These are phyloP conservation scores for Brachyhypopomus gauderio DNA, from an alignment of 2,113 vertebrate genomes.

Conservation along the genomic window DNA sequence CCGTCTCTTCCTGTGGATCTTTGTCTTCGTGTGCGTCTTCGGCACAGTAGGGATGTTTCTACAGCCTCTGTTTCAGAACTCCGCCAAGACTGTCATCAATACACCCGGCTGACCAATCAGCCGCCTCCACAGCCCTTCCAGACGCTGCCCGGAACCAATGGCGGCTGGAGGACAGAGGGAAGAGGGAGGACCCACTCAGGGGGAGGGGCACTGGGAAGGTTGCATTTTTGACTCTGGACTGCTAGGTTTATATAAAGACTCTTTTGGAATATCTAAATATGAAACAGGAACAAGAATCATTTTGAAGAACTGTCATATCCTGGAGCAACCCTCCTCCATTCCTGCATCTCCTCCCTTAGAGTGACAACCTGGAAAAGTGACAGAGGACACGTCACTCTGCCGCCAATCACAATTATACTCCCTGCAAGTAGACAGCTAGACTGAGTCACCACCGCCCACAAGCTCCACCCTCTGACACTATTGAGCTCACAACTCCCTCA, in stretches of 20 bases:
- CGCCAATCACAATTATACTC: constrained; percentile 52
- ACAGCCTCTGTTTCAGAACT: constrained; percentile 96
- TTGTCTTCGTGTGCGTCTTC: constrained; percentile 91
- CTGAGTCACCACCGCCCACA: constrained; percentile 49
- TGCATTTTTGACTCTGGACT: constrained; percentile 53
- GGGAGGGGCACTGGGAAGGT: constrained; percentile 39
- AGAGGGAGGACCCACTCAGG: constrained; percentile 34
- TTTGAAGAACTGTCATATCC: constrained; percentile 37
- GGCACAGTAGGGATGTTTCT: constrained; percentile 95
- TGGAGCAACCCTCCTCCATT: constrained; percentile 34
- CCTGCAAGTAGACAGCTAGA: constrained; percentile 51
- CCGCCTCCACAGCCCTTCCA: constrained; percentile 34
- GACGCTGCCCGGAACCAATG: constrained; percentile 64
- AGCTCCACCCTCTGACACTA: constrained; percentile 50
- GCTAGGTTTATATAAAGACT: constrained; percentile 67
- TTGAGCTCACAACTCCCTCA: constrained; percentile 28
- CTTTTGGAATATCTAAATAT: constrained; percentile 62
- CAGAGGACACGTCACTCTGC: constrained; percentile 49
- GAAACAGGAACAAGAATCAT: constrained; percentile 59
- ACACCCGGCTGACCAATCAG: constrained; percentile 69
- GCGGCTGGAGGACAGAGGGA: constrained; percentile 59
- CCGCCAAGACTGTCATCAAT: constrained; percentile 82
- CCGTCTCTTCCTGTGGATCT: constrained; percentile 96
- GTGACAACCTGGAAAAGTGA: constrained; percentile 48
- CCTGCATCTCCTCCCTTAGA: constrained; percentile 53